Percentiles rank a stretch among this genome's conserved stretches.
These are phyloP conservation scores for Triplophysa rosa DNA, from an alignment of 2,113 vertebrate species.

Conservation along the genomic window DNA sequence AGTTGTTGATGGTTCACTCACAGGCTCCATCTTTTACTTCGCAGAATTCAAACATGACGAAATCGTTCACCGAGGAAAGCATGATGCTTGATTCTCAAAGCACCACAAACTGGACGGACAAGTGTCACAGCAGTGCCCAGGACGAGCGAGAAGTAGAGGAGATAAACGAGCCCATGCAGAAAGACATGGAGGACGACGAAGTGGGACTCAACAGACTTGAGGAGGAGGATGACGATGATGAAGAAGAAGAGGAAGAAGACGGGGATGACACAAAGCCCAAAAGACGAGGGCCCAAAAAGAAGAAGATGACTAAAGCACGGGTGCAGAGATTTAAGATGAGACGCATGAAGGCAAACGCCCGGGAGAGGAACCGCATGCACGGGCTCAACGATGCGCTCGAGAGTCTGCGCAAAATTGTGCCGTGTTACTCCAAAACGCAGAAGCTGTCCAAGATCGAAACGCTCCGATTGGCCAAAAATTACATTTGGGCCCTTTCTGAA, in stretches of 20 bases:
- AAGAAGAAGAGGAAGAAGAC: slow-evolving; percentile 86
- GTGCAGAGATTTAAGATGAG: slow-evolving; percentile 93
- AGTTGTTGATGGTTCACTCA: neutral
- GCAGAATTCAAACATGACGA: slow-evolving; percentile 86
- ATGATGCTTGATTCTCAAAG: slow-evolving; percentile 80
- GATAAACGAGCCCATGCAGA: slow-evolving; percentile 65
- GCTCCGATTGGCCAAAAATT: slow-evolving; percentile 94
- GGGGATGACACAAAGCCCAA: slow-evolving; percentile 94
- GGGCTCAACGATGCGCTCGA: slow-evolving; percentile 96
- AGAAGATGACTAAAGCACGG: slow-evolving; percentile 98
- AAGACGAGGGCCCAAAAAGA: slow-evolving; percentile 94
- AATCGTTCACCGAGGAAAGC: slow-evolving; percentile 88
- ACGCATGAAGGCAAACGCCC: slow-evolving; percentile 95
- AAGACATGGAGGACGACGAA: slow-evolving; percentile 72
- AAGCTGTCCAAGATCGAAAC: slow-evolving; percentile 99
- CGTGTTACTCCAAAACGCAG: slow-evolving; percentile 98
- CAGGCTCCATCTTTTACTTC: slow-evolving; percentile 21
- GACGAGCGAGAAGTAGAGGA: slow-evolving; percentile 79
- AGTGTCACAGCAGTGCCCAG: slow-evolving; percentile 78
- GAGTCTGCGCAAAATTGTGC: slow-evolving; percentile 96
- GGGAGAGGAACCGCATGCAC: slow-evolving; percentile 98
- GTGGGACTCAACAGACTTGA: slow-evolving; percentile 68
- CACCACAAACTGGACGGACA: slow-evolving; percentile 78
- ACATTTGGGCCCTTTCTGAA: slow-evolving; percentile 98
- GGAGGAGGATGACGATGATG: slow-evolving; percentile 85